Evolutionary conservation across 2,888 invertebrate genomes (phyloP), one percentile per base, ranked within the genome.

Genomic region (Zele albiditarsus): DNA sequence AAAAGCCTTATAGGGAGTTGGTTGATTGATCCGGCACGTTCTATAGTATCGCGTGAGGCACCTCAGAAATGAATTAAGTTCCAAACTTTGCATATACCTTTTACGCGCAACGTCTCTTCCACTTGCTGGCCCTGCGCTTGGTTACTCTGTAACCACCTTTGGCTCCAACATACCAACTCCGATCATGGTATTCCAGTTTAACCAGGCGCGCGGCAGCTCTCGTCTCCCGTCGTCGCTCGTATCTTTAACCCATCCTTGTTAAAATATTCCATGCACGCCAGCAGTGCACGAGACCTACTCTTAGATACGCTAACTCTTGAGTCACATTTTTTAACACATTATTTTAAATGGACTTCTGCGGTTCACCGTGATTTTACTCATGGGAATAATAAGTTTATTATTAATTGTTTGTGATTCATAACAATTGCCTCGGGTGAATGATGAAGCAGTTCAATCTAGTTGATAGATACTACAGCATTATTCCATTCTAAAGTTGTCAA

Each of bases 21-120:
- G 73, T 68, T 80, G 78, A 77, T 78, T 80, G 83, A 83, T 83
- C 83, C 75, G 77, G 83, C 85, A 84, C 84, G 86, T 84, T 82
- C 82, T 73, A 20, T 53, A 77, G 80, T 80, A 77, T 84, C 81
- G 84, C 86, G 85, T 84, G 86, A 84, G 81, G 77, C 81, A 83
- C 84, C 82, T 84, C 80, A 83, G 83, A 85, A 87, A 86, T 85
- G 83, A 86, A 85, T 85, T 84, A 85, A 86, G 84, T 86, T 86
- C 80, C 74, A 79, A 86, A 86, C 83, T 86, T 84, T 85, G 82
- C 84, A 85, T 84, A 65, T 65, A 83, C 78, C 82, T 82, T 80
- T 80, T 80, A 78, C 77, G 76, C 49, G 69, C 68, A 66, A 71
- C 73, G 68, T 10, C 60, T 71, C 66, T 67, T 69, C 72, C 20